Evolutionary conservation across 2,888 invertebrate genomes (phyloP).

Genomic region (Blastobasis adustella): DNA sequence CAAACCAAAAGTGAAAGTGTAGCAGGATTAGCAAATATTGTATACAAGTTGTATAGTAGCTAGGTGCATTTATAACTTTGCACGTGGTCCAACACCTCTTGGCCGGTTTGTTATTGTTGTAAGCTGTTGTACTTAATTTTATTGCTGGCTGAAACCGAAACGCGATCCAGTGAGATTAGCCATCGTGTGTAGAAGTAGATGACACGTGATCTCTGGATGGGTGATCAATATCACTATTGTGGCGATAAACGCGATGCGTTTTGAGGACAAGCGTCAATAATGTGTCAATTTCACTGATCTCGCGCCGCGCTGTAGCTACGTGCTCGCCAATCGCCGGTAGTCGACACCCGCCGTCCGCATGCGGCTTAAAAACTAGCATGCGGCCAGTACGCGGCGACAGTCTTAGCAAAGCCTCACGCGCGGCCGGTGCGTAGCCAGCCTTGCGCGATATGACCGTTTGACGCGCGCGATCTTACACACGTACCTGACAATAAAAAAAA

Average conservation of each 20-base stretch:
- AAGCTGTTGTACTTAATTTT: too few relatives aligned
- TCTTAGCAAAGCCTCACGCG: constrained; percentile 39
- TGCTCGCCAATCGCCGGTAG: neutral
- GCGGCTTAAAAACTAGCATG: constrained; percentile 60
- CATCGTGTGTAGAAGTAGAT: too few relatives aligned
- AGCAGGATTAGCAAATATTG: too few relatives aligned
- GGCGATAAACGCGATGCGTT: constrained; percentile 4
- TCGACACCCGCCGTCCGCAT: constrained; percentile 29
- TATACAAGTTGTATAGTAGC: too few relatives aligned
- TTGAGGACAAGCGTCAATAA: constrained; percentile 20
- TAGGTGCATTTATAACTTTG: too few relatives aligned
- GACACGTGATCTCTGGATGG: too few relatives aligned
- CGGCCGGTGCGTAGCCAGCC: constrained; percentile 7
- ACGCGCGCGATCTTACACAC: constrained; percentile 37
- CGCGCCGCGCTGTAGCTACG: neutral
- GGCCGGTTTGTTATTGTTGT: too few relatives aligned
- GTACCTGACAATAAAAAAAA: constrained; percentile 18
- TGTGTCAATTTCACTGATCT: constrained; percentile 43
- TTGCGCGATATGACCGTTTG: constrained; percentile 33
- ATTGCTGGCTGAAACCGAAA: too few relatives aligned
- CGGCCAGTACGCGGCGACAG: constrained; percentile 50
- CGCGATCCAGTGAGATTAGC: too few relatives aligned
- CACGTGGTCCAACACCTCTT: too few relatives aligned
- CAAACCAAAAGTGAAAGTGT: too few relatives aligned
- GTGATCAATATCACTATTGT: neutral